A percentile compares a stretch with the other conserved stretches of the same genome.
Evolutionary conservation across 2,888 invertebrate genomes (phyloP).

Genomic region (Trichopria drosophilae): DNA sequence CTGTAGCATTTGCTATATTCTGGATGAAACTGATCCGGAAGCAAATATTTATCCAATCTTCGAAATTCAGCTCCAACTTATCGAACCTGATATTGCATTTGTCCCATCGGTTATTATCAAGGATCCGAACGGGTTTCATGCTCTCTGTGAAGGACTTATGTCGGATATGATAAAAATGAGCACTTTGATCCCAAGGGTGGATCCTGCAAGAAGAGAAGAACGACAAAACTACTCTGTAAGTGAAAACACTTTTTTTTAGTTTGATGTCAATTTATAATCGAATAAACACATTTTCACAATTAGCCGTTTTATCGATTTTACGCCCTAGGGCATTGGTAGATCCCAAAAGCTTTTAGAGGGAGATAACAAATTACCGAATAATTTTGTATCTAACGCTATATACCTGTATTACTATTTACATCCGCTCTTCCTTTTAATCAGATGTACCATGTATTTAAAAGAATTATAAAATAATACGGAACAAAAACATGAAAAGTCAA

Average conservation of each 20-base stretch:
- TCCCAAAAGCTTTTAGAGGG: too few relatives aligned
- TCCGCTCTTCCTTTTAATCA: too few relatives aligned
- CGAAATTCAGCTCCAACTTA: conserved; percentile 74
- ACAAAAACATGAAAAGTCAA: too few relatives aligned
- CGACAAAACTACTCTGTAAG: conserved; percentile 50
- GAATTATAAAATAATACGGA: too few relatives aligned
- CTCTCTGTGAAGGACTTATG: conserved; percentile 70
- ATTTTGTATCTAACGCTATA: too few relatives aligned
- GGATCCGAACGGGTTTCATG: conserved; percentile 69
- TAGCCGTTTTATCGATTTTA: too few relatives aligned
- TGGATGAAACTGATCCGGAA: conserved; percentile 65
- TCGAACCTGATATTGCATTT: conserved; percentile 73
- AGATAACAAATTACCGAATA: too few relatives aligned
- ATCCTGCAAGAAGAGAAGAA: conserved; percentile 42
- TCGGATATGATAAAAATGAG: conserved; percentile 79
- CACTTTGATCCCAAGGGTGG: conserved; percentile 68
- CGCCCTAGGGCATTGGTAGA: too few relatives aligned
- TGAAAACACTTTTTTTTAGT: background rate
- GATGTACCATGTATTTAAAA: too few relatives aligned
- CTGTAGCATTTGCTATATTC: conserved; percentile 64
- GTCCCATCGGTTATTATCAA: conserved; percentile 73
- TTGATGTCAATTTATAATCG: conserved; percentile 44
- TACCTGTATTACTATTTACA: too few relatives aligned
- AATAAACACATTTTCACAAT: too few relatives aligned
- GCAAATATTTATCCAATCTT: conserved; percentile 70